A percentile compares a stretch with the other conserved stretches of the same genome.
These are phyloP conservation scores for Chloroclysta siterata DNA, from an alignment of 2,888 invertebrate species.

Conservation along the genomic window DNA sequence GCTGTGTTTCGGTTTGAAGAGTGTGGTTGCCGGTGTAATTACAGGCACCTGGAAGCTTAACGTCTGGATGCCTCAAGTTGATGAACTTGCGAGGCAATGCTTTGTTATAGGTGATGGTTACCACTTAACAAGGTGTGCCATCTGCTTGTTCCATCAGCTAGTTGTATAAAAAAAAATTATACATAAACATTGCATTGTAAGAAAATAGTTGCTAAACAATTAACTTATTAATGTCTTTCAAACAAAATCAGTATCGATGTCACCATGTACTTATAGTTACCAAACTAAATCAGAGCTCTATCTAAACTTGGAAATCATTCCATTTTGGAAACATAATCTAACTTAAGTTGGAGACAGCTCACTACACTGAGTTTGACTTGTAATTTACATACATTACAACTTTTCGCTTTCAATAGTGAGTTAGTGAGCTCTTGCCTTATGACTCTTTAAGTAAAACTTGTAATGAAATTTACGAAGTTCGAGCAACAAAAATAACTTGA, in stretches of 20 bases:
- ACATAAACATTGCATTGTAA: too few species aligned
- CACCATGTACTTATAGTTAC: conserved; percentile 8
- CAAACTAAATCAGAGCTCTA: conserved; percentile 41
- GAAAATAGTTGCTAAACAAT: too few species aligned
- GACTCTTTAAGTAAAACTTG: conserved; percentile 38
- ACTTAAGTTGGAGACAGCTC: conserved; percentile 50
- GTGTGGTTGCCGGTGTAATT: too few species aligned
- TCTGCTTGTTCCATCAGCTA: too few species aligned
- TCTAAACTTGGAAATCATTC: conserved; percentile 54
- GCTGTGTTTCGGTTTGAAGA: too few species aligned
- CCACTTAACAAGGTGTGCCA: too few species aligned
- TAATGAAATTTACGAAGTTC: conserved; percentile 42
- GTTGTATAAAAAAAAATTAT: too few species aligned
- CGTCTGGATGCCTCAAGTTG: too few species aligned
- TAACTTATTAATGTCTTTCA: too few species aligned
- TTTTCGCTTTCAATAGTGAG: conserved; percentile 50
- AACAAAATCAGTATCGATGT: not conserved
- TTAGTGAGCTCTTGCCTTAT: conserved; percentile 31
- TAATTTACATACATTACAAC: conserved; percentile 57
- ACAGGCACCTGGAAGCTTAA: too few species aligned
- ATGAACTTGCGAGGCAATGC: too few species aligned
- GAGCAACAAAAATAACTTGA: conserved; percentile 27
- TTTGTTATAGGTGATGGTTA: too few species aligned
- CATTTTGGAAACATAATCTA: conserved; percentile 57
- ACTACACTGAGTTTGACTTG: conserved; percentile 48